Evolutionary conservation across 2,888 invertebrate species (phyloP).

Genomic region (Cosmia pyralina): DNA sequence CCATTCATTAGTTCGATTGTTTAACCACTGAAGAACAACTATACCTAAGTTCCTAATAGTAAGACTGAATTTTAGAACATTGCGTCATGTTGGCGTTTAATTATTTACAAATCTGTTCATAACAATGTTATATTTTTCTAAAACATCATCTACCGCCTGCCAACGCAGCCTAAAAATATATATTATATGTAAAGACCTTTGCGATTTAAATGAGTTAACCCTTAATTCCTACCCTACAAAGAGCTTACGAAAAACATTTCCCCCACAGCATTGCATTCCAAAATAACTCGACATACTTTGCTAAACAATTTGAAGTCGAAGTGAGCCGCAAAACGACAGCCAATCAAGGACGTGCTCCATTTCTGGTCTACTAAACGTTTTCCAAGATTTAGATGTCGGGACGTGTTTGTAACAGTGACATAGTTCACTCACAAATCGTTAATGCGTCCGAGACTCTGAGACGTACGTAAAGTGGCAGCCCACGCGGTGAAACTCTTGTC

Average conservation of each 20-base stretch:
- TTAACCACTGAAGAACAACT: conserved; percentile 1
- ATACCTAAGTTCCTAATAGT: neutral
- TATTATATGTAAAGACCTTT: conserved; percentile 28
- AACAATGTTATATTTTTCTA: conserved; percentile 12
- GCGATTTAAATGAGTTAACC: conserved; percentile 45
- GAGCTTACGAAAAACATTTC: conserved; percentile 40
- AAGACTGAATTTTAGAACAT: neutral
- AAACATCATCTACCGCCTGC: neutral
- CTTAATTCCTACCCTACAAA: conserved; percentile 33
- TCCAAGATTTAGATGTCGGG: conserved; percentile 44
- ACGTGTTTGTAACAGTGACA: conserved; percentile 65
- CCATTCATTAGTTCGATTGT: conserved; percentile 31
- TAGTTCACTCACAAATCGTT: conserved; percentile 65
- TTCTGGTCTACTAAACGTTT: conserved; percentile 52
- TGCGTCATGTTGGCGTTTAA: neutral
- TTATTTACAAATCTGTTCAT: neutral
- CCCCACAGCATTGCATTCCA: conserved; percentile 24
- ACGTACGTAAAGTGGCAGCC: conserved; percentile 66
- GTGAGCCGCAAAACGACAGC: conserved; percentile 47
- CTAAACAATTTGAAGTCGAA: conserved; percentile 47
- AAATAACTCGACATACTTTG: conserved; percentile 39
- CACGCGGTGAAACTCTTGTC: conserved; percentile 60
- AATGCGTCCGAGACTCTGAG: conserved; percentile 56
- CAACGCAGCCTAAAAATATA: conserved; percentile 15
- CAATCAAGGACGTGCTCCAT: conserved; percentile 58